phyloP scores from a whole-genome alignment of 2,888 invertebrate genomes.

The Microplitis deprimator region DNA sequence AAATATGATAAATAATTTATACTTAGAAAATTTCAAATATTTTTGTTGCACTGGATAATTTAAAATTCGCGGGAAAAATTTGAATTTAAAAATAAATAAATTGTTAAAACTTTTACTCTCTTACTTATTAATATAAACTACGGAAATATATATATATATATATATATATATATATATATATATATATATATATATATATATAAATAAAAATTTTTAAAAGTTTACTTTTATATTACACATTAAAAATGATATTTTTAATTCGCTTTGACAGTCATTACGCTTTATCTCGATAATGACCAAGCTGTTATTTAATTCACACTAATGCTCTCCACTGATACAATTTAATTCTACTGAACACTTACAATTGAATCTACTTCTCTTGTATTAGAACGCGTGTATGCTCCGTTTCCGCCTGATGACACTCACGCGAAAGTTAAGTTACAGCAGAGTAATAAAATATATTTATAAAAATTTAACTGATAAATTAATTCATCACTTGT shows the following conservation, averaged over 20 bases:
- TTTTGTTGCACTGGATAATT: no score
- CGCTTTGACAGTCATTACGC: not conserved
- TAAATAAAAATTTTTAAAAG: no score
- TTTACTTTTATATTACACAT: no score
- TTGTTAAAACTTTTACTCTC: no score
- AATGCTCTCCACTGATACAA: not conserved
- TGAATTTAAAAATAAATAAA: no score
- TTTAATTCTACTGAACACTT: not conserved
- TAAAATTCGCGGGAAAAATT: no score
- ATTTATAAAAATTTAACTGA: not conserved
- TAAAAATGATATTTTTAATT: not conserved
- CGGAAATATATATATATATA: no score
- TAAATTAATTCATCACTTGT: not conserved
- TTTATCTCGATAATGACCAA: not conserved
- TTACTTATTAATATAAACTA: no score
- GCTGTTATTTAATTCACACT: not conserved
- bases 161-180: no score
- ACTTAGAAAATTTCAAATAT: no score
- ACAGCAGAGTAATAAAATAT: not conserved
- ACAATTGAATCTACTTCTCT: not conserved
- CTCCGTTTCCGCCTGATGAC: not conserved
- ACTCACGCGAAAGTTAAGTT: not conserved
- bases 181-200: no score
- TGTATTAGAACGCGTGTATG: not conserved
- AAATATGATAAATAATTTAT: no score